Evolutionary conservation across 2,797 vertebrate genomes (phyloP).

Genomic region (Crypturellus tataupa): DNA sequence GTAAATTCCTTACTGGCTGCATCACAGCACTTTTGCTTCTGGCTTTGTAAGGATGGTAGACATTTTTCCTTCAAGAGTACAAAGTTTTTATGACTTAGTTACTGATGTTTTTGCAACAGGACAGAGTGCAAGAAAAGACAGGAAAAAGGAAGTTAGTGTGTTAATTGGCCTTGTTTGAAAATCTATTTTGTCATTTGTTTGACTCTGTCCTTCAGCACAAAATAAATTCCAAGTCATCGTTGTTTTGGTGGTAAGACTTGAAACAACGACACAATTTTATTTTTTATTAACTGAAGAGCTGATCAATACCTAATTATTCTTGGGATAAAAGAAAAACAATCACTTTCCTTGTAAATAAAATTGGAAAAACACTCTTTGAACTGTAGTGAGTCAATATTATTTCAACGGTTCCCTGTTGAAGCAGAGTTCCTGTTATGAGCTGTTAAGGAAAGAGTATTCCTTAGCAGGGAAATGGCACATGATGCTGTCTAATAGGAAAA

Average conservation of each 20-base stretch:
- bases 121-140: not conserved
- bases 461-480: not conserved
- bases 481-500: not conserved
- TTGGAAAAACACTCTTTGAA: not conserved
- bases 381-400: not conserved
- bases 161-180: not conserved
- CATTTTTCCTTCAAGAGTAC: not conserved
- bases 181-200: not conserved
- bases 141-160: not conserved
- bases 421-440: no score
- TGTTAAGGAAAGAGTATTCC: not conserved
- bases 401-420: no score
- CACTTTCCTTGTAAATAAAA: not conserved
- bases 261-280: not conserved
- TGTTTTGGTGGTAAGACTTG: not conserved
- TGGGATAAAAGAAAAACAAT: not conserved
- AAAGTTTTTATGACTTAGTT: not conserved
- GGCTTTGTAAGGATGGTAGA: not conserved
- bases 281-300: not conserved
- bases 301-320: not conserved
- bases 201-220: not conserved
- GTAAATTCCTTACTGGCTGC: not conserved
- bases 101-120: not conserved
- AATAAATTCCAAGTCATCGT: not conserved
- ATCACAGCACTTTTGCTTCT: not conserved